phyloP scores from a whole-genome alignment of 2,888 invertebrate genomes.

The Drosophila barbarae region DNA sequence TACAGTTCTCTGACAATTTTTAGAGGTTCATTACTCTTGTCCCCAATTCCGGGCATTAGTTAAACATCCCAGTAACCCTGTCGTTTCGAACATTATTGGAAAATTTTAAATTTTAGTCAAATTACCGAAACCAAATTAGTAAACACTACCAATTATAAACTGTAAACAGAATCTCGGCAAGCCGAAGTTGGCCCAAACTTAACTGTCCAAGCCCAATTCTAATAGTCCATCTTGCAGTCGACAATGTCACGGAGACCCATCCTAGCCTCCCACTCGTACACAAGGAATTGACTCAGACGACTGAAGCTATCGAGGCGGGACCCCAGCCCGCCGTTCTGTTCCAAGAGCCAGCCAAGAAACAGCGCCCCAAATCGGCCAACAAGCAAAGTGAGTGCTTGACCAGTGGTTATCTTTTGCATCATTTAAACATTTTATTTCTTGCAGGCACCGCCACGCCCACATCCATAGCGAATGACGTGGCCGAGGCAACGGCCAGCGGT shows the following conservation, averaged over 20 bases:
- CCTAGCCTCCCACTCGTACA: slow-evolving; percentile 27
- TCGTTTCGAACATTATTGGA: not conserved
- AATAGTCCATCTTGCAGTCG: slow-evolving; percentile 45
- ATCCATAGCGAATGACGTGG: slow-evolving; percentile 65
- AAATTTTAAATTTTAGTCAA: not conserved
- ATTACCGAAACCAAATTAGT: not conserved
- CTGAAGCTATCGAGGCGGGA: slow-evolving; percentile 11
- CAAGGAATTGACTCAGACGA: slow-evolving; percentile 18
- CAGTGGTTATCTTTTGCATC: too few species aligned
- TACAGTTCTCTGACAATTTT: too few species aligned
- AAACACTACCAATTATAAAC: not conserved
- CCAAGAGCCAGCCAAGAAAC: slow-evolving; percentile 46
- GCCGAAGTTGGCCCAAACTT: slow-evolving; percentile 1
- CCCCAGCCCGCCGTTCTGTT: slow-evolving; percentile 48
- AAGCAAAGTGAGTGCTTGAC: slow-evolving; percentile 55
- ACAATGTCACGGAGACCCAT: slow-evolving; percentile 49
- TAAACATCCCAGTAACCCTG: not conserved
- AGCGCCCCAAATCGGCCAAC: slow-evolving; percentile 66
- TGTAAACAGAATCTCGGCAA: not conserved
- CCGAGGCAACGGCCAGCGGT: slow-evolving; percentile 54
- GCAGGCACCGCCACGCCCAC: slow-evolving; percentile 63
- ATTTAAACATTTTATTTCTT: slow-evolving; percentile 2
- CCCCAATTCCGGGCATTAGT: not conserved
- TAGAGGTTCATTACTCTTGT: not conserved
- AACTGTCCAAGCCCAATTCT: not conserved